Base-by-base conservation (phyloP, 2,888 invertebrate species). In the Atherix ibis region DNA sequence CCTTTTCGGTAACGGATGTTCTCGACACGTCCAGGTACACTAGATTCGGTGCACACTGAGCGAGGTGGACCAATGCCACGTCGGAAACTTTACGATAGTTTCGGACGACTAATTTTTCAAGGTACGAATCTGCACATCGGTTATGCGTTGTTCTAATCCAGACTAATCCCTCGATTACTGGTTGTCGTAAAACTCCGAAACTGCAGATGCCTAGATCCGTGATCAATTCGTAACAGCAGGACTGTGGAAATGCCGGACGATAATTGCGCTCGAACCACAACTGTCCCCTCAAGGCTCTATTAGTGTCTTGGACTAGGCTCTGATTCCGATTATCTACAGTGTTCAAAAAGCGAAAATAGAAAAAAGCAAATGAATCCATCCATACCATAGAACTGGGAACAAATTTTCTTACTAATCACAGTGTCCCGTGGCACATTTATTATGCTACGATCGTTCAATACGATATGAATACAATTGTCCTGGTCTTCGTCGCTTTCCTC, bases 31-130 rank as follows among this genome's bases (percentile, higher is more conserved):
- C 80, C 1, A 84, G 50, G 16, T 57, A 58, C 5, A 59, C 51
- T 10, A 80, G 51, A 35, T 64, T 52, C 0, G 73, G 72, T 1
- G 76, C 72, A 1, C 73, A 71, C 1, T 66, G 64, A 0, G 67
- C 67, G 32, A 78, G 52, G 50, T 77, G 76, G 10, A 56, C 52
- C 13, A 80, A 49, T 29, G 73, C 72, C 5, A 64, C 54, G 46
- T 79, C 69, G 0, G 78, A 76, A 1, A 80, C 68, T 35, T 63
- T 60, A 4, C 65, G 61, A 46, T 71, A 80, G 4, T 76, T 72
- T 2, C 70, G 68, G 4, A 67, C 58, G 3, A 65, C 63, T 0
- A 75, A 47, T 0, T 64, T 56, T 32, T 66, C 60, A 1, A 74
- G 49, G 13, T 56, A 63, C 2, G 70, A 67, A 36, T 67, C 52